Conservation (phyloP, 2,113 vertebrate species). For the zebrafish (Danio rerio) region GRCz12tu NC_133196.1:22359501-22360000, state of each 20-base stretch:
- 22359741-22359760: slow-evolving; percentile 89
- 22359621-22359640: not conserved
- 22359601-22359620: too few relatives aligned
- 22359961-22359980: not conserved
- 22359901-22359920: not conserved
- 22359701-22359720: slow-evolving; percentile 87
- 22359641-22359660: slow-evolving; percentile 79
- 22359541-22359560: slow-evolving; percentile 83
- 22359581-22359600: not conserved
- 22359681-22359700: slow-evolving; percentile 85
- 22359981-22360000: slow-evolving; percentile 48
- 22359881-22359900: too few relatives aligned
- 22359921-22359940: not conserved
- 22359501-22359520: slow-evolving; percentile 85
- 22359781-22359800: too few relatives aligned
- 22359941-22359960: not conserved
- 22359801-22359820: too few relatives aligned
- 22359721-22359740: slow-evolving; percentile 88
- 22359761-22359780: too few relatives aligned
- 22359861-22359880: too few relatives aligned
- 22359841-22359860: too few relatives aligned
- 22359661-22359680: slow-evolving; percentile 82
- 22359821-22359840: too few relatives aligned
- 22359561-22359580: slow-evolving; percentile 66
- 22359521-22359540: slow-evolving; percentile 79